Conservation (phyloP, 2,113 vertebrate species). For the Siniperca chuatsi region DNA sequence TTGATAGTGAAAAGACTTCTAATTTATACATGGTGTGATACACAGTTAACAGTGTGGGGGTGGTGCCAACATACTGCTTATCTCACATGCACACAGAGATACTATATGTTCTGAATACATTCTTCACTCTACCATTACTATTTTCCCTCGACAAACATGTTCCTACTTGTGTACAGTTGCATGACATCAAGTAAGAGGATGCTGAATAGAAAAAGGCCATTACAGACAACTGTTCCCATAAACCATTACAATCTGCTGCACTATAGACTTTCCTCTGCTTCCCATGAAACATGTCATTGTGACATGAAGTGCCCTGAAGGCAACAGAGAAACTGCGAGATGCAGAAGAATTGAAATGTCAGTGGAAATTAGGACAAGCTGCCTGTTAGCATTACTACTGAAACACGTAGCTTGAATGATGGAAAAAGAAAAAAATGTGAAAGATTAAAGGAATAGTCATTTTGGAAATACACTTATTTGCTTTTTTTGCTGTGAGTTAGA, state of each 20-base stretch:
- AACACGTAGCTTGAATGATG: neutral
- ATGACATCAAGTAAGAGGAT: neutral
- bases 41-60: constrained; percentile 9
- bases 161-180: neutral
- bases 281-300: constrained; percentile 29
- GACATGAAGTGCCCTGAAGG: constrained; percentile 36
- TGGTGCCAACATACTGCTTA: constrained; percentile 34
- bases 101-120: constrained; percentile 61
- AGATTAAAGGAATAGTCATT: neutral
- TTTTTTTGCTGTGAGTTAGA: neutral
- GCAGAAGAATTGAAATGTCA: constrained; percentile 53
- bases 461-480: neutral
- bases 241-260: constrained; percentile 25
- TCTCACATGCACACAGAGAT: constrained; percentile 49
- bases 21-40: constrained; percentile 5
- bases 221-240: constrained; percentile 4
- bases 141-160: neutral
- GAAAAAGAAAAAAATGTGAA: neutral
- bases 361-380: constrained; percentile 33
- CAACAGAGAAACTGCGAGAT: constrained; percentile 13
- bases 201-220: neutral
- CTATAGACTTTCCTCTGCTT: neutral
- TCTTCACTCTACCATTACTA: neutral
- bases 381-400: neutral
- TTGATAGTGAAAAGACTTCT: constrained; percentile 1